Percentiles rank a stretch among this genome's conserved stretches.
Evolutionary conservation across 2,113 vertebrate species (phyloP).

Genomic region (Fregetta grallaria): DNA sequence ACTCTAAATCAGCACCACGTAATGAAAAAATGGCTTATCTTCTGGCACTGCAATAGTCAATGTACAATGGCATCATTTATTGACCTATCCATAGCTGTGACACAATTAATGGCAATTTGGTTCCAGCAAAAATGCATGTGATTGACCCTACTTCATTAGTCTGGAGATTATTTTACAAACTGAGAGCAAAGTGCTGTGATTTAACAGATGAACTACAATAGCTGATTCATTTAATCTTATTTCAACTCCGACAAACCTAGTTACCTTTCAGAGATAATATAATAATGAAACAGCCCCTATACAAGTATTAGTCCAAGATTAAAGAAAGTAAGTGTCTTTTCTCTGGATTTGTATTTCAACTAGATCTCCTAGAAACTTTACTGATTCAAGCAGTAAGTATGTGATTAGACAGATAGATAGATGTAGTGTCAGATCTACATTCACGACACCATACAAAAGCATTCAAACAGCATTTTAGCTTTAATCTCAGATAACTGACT

Average conservation of each 20-base stretch:
- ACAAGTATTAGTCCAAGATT: conserved; percentile 23
- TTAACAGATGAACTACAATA: conserved; percentile 65
- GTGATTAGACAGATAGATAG: not conserved
- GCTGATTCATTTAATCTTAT: conserved; percentile 67
- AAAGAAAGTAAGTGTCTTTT: conserved; percentile 13
- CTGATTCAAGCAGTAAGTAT: conserved; percentile 22
- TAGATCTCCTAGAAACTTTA: not conserved
- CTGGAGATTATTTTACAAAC: conserved; percentile 67
- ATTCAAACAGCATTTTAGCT: not conserved
- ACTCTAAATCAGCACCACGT: not conserved
- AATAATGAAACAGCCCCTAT: conserved; percentile 24
- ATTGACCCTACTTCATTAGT: conserved; percentile 71
- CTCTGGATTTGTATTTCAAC: conserved; percentile 46
- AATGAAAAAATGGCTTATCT: conserved; percentile 8
- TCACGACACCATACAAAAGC: not conserved
- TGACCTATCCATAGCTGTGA: conserved; percentile 39
- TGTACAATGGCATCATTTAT: conserved; percentile 35
- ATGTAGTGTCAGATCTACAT: not conserved
- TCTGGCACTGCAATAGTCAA: conserved; percentile 5
- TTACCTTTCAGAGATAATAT: conserved; percentile 58
- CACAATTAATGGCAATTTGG: conserved; percentile 67
- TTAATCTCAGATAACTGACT: not conserved
- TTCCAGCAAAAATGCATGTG: conserved; percentile 36
- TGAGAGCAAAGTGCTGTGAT: conserved; percentile 64
- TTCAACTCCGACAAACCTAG: conserved; percentile 48